Evolutionary conservation across 2,113 vertebrate species (phyloP), one percentile per base, ranked within the genome.

Genomic region (Colaptes auratus): DNA sequence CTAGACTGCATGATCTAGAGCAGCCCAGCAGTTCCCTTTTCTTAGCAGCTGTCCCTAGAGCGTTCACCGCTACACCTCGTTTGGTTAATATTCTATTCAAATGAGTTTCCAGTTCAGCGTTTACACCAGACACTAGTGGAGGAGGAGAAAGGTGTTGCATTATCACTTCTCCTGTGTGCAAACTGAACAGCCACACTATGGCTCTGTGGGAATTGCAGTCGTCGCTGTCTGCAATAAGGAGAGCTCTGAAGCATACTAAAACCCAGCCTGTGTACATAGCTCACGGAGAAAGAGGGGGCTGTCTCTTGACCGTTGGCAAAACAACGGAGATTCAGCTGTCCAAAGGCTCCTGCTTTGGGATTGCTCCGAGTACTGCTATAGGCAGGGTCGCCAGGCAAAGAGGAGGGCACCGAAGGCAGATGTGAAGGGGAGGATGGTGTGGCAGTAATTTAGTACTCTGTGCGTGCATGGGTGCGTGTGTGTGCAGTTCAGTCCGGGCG

Each of bases 1-100:
- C 95, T 97, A 96, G 89, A 95, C 71, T 76, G 95, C 96, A 96
- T 97, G 95, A 96, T 92, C 84, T 95, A 92, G 83, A 91, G 82
- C 86, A 83, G 93, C 81, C 1, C 1, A 1, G 73, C 88, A 91
- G 88, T 88, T 95, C 90, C 50, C 5, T 90, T 93, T 93, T 75
- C 82, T 88, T 89, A 92, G 77, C 94, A 96, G 89, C 84, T 53
- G 66, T 90, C 88, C 66, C 71, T 79, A 44, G 36, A 71, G 50
- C 2, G 14, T 84, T 91, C 95, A 89, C 79, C 50, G 77, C 80
- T 94, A 50, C 88, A 91, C 88, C 75, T 91, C 64, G 69, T 96
- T 96, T 67, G 46, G 66, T 85, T 90, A 92, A 55, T 79, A 19
- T 85, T 90, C 61, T 89, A 87, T 88, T 73, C 31, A 84, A 80